phyloP scores from a whole-genome alignment of 2,888 invertebrate species.

The Spisula solida region DNA sequence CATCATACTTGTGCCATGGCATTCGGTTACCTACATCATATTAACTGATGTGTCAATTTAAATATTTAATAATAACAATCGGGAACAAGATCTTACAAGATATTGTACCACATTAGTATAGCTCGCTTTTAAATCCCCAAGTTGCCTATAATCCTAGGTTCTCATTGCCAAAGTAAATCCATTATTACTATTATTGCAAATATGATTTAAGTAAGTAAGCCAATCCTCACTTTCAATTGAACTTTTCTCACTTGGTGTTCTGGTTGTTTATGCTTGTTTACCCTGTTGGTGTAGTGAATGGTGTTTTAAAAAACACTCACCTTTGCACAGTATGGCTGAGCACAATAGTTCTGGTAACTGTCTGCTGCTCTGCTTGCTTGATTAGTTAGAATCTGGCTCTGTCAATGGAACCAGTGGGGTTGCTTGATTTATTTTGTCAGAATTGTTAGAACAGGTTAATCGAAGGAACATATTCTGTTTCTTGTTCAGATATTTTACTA shows the following conservation, averaged over 20 bases:
- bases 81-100: too few relatives aligned
- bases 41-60: too few relatives aligned
- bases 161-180: too few relatives aligned
- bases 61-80: too few relatives aligned
- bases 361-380: not conserved
- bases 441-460: not conserved
- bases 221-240: not conserved
- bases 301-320: constrained; percentile 1
- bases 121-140: too few relatives aligned
- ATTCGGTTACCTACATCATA: too few relatives aligned
- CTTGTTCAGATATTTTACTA: constrained; percentile 5
- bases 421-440: constrained; percentile 14
- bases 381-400: constrained; percentile 12
- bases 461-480: constrained; percentile 6
- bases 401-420: not conserved
- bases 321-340: constrained; percentile 4
- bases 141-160: too few relatives aligned
- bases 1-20: too few relatives aligned
- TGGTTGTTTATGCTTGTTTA: not conserved
- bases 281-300: not conserved
- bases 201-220: too few relatives aligned
- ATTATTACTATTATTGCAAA: too few relatives aligned
- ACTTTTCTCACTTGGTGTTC: constrained; percentile 11
- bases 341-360: not conserved
- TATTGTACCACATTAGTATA: too few relatives aligned